Evolutionary conservation across 1,140 invertebrate genomes (phyloP).

Genomic region (Penaeus vannamei): DNA sequence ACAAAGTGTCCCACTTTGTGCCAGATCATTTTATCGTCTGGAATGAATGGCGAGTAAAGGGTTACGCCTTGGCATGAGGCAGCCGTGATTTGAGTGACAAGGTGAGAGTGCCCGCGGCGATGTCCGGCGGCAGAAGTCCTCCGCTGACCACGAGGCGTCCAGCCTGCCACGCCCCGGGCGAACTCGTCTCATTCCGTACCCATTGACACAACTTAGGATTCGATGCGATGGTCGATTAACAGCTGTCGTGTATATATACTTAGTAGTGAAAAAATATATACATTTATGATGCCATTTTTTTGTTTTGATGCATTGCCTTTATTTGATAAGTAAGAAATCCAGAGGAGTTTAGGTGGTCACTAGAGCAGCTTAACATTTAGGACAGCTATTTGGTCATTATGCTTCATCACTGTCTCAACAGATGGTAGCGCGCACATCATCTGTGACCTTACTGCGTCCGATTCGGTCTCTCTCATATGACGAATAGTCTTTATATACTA

Average conservation of each 20-base stretch:
- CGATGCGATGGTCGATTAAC: not conserved
- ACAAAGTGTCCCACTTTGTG: not conserved
- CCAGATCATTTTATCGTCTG: not conserved
- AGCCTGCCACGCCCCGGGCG: conserved; percentile 36
- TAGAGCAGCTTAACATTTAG: not conserved
- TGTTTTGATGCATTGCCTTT: too few relatives aligned
- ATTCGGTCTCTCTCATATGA: conserved; percentile 2
- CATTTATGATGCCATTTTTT: too few relatives aligned
- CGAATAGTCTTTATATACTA: not conserved
- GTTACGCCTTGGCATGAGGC: not conserved
- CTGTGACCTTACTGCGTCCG: conserved; percentile 43
- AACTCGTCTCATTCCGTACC: not conserved
- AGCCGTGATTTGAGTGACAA: conserved; percentile 40
- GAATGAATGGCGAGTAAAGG: not conserved
- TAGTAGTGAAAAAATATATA: too few relatives aligned
- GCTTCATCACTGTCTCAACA: conserved; percentile 58
- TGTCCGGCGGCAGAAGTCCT: not conserved
- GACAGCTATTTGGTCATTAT: conserved; percentile 47
- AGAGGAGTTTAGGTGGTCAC: not conserved
- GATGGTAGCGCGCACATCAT: conserved; percentile 58
- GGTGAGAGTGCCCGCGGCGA: conserved; percentile 10
- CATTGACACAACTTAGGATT: not conserved
- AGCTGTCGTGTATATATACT: too few relatives aligned
- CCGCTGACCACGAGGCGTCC: conserved; percentile 5
- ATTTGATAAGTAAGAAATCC: too few relatives aligned